Base-by-base conservation (phyloP, 2,888 invertebrate species). In the Pyrrhia umbra region DNA sequence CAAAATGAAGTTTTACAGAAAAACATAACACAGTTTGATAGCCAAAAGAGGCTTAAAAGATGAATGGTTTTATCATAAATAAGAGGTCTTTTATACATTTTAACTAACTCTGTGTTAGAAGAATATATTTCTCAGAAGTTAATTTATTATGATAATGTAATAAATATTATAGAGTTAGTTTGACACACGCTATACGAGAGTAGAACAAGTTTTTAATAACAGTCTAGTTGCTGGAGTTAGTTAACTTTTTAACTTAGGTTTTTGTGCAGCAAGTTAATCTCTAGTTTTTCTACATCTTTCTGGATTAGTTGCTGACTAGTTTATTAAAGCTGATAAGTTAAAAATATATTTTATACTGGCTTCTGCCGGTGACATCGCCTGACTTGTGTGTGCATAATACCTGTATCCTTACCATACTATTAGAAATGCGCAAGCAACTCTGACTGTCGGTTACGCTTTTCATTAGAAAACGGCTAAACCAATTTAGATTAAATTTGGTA, bases 131-230 rank as follows among this genome's bases (percentile, higher is more conserved):
- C 30, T 30, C 13, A 30, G 18, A 23, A 55, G 16, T 23, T 8
- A 27, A 9, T 13, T 45, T 57, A 25, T 20, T 45, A 45, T 39
- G 25, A 45, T 16, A 58, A 58, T 58, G 45, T 58, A 58, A 60
- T 60, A 25, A 27, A 27, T 27, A 6, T 39, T 37, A 61, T 23
- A 23, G n/a, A n/a, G 23, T n/a, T 13, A 4, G 6, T 13, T 15
- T n/a, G 15, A 20, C 37, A 25, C n/a, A 39, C 34, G 21, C 23
- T 27, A 40, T 23, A 23, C 10, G n/a, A 15, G 5, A 16, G n/a
- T 23, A 27, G 4, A 20, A 13, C 1, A 13, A 43, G 9, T 10
- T 15, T 20, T 20, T 57, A 13, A 25, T 10, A 60, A 9, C 2
- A 2, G n/a, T 21, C 3, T 13, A 15, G 4, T 18, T 18, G 13